phyloP scores from a whole-genome alignment of 2,113 vertebrate genomes.

The Microtus richardsoni region DNA sequence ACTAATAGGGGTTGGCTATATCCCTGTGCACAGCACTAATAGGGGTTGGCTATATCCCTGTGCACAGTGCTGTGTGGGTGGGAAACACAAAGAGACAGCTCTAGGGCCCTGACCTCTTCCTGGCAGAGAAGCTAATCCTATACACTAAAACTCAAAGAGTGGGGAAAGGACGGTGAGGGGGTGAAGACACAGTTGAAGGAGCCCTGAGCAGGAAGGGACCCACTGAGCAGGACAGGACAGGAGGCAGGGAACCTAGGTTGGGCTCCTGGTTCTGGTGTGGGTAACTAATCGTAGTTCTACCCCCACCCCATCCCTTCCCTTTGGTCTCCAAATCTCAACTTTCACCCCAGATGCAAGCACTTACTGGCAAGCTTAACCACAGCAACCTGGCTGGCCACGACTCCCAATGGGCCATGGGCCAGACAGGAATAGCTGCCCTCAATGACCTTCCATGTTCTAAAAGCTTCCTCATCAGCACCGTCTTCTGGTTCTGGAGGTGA shows the following conservation, averaged over 20 bases:
- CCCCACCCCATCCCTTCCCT: background rate
- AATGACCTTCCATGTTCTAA: conserved; percentile 41
- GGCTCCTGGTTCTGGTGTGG: background rate
- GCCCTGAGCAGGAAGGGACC: background rate
- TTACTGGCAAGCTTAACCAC: conserved; percentile 92
- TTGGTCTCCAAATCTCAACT: background rate
- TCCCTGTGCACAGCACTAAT: background rate
- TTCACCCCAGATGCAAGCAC: conserved; percentile 76
- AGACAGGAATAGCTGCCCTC: conserved; percentile 95
- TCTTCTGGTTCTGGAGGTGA: conserved; percentile 72
- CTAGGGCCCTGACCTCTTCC: background rate
- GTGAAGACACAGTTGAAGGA: background rate
- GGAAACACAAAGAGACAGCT: background rate
- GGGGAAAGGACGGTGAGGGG: background rate
- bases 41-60: background rate
- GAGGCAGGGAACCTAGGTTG: background rate
- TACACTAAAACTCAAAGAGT: background rate
- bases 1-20: background rate
- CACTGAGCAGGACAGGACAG: background rate
- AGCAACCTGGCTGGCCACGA: conserved; percentile 92
- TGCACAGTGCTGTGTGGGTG: background rate
- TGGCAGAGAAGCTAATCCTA: background rate
- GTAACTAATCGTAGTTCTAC: background rate
- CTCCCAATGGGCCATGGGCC: conserved; percentile 89
- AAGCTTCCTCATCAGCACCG: background rate